Evolutionary conservation across 2,888 invertebrate species (phyloP).

Genomic region (Pseudoips prasinana): DNA sequence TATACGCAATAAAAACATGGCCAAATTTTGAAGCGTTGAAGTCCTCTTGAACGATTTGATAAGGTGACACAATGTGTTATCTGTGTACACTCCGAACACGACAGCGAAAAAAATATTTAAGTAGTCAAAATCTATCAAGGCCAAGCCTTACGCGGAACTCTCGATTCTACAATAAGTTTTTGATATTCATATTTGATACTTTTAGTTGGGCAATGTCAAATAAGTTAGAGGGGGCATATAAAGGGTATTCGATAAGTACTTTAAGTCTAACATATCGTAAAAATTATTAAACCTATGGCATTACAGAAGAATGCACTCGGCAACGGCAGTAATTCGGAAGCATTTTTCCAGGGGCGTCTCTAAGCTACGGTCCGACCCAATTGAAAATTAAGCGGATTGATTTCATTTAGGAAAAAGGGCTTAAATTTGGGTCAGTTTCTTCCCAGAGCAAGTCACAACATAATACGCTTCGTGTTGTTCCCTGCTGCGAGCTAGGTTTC

Average conservation of each 20-base stretch:
- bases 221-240: slow-evolving; percentile 55
- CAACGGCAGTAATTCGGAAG: too few relatives aligned
- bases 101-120: slow-evolving; percentile 56
- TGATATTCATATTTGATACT: slow-evolving; percentile 27
- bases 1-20: too few relatives aligned
- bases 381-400: slow-evolving; percentile 15
- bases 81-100: slow-evolving; percentile 44
- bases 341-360: too few relatives aligned
- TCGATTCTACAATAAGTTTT: slow-evolving; percentile 38
- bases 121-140: slow-evolving; percentile 67
- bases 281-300: too few relatives aligned
- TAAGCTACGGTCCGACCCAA: not conserved
- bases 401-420: slow-evolving; percentile 25
- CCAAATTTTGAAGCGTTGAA: too few relatives aligned
- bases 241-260: slow-evolving; percentile 36
- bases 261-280: too few relatives aligned
- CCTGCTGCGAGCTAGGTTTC: slow-evolving; percentile 45
- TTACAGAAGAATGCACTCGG: too few relatives aligned
- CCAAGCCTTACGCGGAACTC: slow-evolving; percentile 65
- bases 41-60: slow-evolving; percentile 35
- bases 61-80: slow-evolving; percentile 64
- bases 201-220: slow-evolving; percentile 58
- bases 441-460: slow-evolving; percentile 46
- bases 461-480: slow-evolving; percentile 46
- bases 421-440: slow-evolving; percentile 31